A percentile compares a stretch with the other conserved stretches of the same genome.
These are phyloP conservation scores for Strigamia crassipes DNA, from an alignment of 2,888 invertebrate genomes.

Conservation along the genomic window DNA sequence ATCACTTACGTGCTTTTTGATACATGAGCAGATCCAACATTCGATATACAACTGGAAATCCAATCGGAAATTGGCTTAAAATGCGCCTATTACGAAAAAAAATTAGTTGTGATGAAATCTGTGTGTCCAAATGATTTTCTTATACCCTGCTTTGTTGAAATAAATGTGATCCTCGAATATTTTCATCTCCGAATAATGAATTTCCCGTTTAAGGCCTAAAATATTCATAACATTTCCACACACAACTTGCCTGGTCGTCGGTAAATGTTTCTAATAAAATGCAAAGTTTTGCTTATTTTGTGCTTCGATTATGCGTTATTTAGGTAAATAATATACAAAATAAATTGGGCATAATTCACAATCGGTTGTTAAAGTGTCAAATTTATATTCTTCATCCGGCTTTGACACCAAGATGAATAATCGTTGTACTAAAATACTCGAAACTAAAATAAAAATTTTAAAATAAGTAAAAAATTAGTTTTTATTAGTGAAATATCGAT, in stretches of 20 bases:
- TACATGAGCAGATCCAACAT: not conserved
- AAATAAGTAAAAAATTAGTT: not conserved
- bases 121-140: not conserved
- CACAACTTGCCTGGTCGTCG: not conserved
- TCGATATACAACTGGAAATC: conserved; percentile 7
- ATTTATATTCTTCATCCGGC: conserved; percentile 7
- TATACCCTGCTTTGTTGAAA: conserved; percentile 15
- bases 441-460: not conserved
- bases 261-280: conserved; percentile 13
- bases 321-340: not conserved
- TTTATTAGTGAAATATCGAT: not conserved
- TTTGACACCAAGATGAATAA: not conserved
- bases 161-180: conserved; percentile 1
- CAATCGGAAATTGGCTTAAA: conserved; percentile 20
- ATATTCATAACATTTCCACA: not conserved
- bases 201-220: not conserved
- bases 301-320: not conserved
- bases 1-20: not conserved
- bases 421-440: conserved; percentile 3
- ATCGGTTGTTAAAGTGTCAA: not conserved
- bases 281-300: not conserved
- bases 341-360: conserved; percentile 22
- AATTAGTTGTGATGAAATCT: not conserved
- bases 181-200: not conserved
- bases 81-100: not conserved